Conservation (phyloP, 2,888 invertebrate species). For the Parnassius mnemosyne region DNA sequence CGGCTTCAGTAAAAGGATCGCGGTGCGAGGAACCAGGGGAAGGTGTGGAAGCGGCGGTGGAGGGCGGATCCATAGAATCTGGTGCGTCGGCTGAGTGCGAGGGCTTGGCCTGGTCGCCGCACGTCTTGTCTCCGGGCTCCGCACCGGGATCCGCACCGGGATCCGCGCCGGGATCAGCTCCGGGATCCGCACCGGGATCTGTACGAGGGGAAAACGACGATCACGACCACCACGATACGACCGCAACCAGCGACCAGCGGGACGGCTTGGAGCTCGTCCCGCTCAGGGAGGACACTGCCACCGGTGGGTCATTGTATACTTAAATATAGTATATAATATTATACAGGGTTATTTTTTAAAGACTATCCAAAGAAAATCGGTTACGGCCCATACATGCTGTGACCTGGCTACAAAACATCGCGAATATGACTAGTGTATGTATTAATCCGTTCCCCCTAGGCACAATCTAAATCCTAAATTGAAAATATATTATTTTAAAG, state of each 20-base stretch:
- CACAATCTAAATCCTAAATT: too few species aligned
- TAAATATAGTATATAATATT: too few species aligned
- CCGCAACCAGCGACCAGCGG: slow-evolving; percentile 35
- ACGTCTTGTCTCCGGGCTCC: slow-evolving; percentile 67
- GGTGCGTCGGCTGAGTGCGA: slow-evolving; percentile 11
- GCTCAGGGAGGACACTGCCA: slow-evolving; percentile 44
- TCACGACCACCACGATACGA: slow-evolving; percentile 32
- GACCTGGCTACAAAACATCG: too few species aligned
- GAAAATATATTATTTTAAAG: too few species aligned
- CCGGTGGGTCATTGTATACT: slow-evolving; percentile 35
- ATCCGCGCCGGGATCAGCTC: too few species aligned
- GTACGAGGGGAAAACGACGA: slow-evolving; percentile 48
- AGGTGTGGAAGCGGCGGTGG: slow-evolving; percentile 33
- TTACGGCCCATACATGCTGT: too few species aligned
- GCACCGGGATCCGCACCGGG: slow-evolving; percentile 28
- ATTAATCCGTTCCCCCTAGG: too few species aligned
- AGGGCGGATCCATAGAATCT: slow-evolving; percentile 31
- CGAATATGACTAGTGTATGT: too few species aligned
- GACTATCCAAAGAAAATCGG: too few species aligned
- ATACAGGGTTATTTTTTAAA: too few species aligned
- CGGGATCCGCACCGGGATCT: too few species aligned
- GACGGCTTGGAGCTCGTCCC: slow-evolving; percentile 51
- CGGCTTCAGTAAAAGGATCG: slow-evolving; percentile 60
- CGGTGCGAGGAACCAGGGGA: slow-evolving; percentile 39
- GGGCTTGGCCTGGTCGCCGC: slow-evolving; percentile 53